A percentile compares a stretch with the other conserved stretches of the same genome.
phyloP scores from a whole-genome alignment of 2,888 invertebrate species.

The Hirudinaria manillensis region DNA sequence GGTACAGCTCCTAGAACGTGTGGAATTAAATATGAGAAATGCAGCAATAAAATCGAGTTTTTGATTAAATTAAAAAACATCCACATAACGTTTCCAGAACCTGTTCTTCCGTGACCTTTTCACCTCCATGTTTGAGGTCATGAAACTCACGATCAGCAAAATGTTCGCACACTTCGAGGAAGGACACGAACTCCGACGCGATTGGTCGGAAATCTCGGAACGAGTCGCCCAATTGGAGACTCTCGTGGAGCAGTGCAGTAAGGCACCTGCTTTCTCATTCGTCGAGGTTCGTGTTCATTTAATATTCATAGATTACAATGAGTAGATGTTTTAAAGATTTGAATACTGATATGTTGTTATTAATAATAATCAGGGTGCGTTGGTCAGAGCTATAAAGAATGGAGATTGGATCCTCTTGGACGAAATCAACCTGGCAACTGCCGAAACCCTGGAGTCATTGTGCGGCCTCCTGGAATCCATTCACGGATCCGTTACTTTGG shows the following conservation, averaged over 20 bases:
- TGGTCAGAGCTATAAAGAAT: slow-evolving; percentile 75
- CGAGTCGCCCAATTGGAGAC: slow-evolving; percentile 17
- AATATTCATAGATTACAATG: neutral
- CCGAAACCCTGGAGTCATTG: slow-evolving; percentile 90
- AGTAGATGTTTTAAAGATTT: neutral
- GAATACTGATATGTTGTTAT: neutral
- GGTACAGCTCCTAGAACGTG: no score
- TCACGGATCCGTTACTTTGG: slow-evolving; percentile 71
- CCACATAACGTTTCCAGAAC: neutral
- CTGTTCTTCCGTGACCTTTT: neutral
- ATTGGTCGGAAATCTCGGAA: neutral
- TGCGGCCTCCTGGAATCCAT: slow-evolving; percentile 80
- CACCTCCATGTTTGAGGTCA: neutral
- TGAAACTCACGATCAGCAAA: neutral
- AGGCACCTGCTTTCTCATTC: slow-evolving; percentile 77
- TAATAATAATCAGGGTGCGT: slow-evolving; percentile 64
- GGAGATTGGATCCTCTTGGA: slow-evolving; percentile 95
- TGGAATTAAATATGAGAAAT: neutral
- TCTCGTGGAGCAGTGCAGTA: slow-evolving; percentile 57
- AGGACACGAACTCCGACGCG: neutral
- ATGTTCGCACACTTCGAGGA: neutral
- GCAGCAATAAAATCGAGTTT: neutral
- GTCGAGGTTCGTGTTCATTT: slow-evolving; percentile 61
- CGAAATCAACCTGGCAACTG: slow-evolving; percentile 93
- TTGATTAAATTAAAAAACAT: neutral